phyloP scores from a whole-genome alignment of 2,113 vertebrate species.

The Globicephala melas region DNA sequence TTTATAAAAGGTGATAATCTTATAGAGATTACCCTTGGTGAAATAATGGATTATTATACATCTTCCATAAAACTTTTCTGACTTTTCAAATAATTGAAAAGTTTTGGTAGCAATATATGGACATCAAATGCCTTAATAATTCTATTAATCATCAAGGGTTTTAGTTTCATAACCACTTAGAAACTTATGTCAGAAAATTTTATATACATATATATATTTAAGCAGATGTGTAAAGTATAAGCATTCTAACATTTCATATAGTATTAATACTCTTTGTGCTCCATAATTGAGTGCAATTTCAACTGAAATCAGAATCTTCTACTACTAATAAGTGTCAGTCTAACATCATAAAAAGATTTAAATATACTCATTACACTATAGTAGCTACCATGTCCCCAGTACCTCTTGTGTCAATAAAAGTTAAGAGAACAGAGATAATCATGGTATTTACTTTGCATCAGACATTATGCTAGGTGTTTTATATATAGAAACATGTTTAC shows the following conservation, averaged over 20 bases:
- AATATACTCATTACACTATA: background rate
- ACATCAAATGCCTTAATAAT: background rate
- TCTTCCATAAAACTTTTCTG: background rate
- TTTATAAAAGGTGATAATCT: background rate
- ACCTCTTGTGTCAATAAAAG: background rate
- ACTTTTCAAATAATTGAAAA: background rate
- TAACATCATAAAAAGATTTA: background rate
- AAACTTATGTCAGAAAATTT: background rate
- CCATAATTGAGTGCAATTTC: background rate
- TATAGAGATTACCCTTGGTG: background rate
- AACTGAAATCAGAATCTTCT: background rate
- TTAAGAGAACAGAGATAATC: background rate
- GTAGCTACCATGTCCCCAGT: background rate
- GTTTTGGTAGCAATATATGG: background rate
- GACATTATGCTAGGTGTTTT: background rate
- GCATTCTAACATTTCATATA: background rate
- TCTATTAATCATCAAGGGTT: background rate
- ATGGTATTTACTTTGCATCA: background rate
- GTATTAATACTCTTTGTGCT: background rate
- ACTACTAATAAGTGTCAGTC: background rate
- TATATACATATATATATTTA: background rate
- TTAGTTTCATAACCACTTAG: background rate
- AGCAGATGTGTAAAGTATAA: background rate
- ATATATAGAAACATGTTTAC: background rate
- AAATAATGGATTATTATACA: background rate